These are phyloP conservation scores for Tethea ocularis DNA, from an alignment of 2,888 invertebrate species.

Conservation along the genomic window DNA sequence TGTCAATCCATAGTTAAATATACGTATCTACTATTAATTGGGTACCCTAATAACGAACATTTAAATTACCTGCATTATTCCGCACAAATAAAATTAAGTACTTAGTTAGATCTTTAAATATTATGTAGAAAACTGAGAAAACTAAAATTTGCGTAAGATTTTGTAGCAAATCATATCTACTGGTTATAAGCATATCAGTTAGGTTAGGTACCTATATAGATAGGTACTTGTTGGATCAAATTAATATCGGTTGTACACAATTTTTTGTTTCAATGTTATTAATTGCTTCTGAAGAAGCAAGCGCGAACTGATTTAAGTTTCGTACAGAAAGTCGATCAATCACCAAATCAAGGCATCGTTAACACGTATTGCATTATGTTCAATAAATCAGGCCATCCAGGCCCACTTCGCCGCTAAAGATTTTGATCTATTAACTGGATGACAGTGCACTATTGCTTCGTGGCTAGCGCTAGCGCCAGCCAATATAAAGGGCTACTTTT, in stretches of 20 bases:
- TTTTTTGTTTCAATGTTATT: slow-evolving; percentile 37
- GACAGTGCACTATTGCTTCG: slow-evolving; percentile 60
- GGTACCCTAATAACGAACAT: too few relatives aligned
- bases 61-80: too few relatives aligned
- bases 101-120: too few relatives aligned
- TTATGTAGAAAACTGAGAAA: too few relatives aligned
- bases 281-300: slow-evolving; percentile 68
- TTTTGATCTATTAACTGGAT: slow-evolving; percentile 79
- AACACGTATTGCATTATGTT: slow-evolving; percentile 74
- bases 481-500: slow-evolving; percentile 74
- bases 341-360: slow-evolving; percentile 78
- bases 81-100: too few relatives aligned
- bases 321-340: slow-evolving; percentile 73
- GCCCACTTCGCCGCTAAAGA: slow-evolving; percentile 70
- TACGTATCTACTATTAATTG: too few relatives aligned
- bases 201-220: neutral
- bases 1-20: too few relatives aligned
- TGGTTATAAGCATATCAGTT: neutral
- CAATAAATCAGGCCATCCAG: slow-evolving; percentile 71
- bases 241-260: slow-evolving; percentile 1
- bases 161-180: too few relatives aligned
- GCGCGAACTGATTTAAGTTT: slow-evolving; percentile 62
- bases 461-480: slow-evolving; percentile 77
- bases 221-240: slow-evolving; percentile 5
- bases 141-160: too few relatives aligned